A percentile compares a stretch with the other conserved stretches of the same genome.
Conservation (phyloP, 1,140 invertebrate genomes). For the Calephelis nemesis region DNA sequence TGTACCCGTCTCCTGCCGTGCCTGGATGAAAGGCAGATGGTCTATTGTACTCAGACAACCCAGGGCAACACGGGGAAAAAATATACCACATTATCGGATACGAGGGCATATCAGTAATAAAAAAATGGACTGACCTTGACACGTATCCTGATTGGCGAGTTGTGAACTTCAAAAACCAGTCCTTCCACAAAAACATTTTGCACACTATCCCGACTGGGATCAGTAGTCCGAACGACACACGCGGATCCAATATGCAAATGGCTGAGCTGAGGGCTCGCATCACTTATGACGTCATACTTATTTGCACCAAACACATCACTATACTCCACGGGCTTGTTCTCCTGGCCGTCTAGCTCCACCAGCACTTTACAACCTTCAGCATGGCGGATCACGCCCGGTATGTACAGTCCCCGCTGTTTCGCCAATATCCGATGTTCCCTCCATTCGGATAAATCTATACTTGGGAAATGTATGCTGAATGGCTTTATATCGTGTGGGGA, state of each 20-base stretch:
- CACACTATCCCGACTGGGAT: conserved; percentile 61
- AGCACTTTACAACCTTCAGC: conserved; percentile 83
- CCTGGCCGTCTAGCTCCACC: conserved; percentile 85
- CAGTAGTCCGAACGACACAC: conserved; percentile 80
- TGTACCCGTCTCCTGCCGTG: too few relatives aligned
- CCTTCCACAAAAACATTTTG: conserved; percentile 90
- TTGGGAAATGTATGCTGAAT: conserved; percentile 59
- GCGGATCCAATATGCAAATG: conserved; percentile 80
- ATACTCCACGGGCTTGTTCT: conserved; percentile 81
- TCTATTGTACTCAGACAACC: too few relatives aligned
- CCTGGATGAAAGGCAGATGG: too few relatives aligned
- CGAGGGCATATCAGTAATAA: background rate
- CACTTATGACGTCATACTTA: conserved; percentile 94
- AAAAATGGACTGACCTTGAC: conserved; percentile 82
- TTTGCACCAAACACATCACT: conserved; percentile 87
- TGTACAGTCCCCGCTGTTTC: conserved; percentile 89
- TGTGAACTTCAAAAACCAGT: conserved; percentile 85
- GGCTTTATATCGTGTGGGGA: conserved; percentile 56
- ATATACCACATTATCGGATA: too few relatives aligned
- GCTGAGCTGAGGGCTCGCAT: conserved; percentile 92
- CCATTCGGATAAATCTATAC: conserved; percentile 94
- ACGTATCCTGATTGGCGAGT: conserved; percentile 86
- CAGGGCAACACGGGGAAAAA: too few relatives aligned
- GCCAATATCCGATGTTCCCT: conserved; percentile 93
- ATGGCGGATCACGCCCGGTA: conserved; percentile 88